Evolutionary conservation across 2,113 vertebrate genomes (phyloP), one percentile per base, ranked within the genome.

Genomic region (Xiphophorus maculatus): DNA sequence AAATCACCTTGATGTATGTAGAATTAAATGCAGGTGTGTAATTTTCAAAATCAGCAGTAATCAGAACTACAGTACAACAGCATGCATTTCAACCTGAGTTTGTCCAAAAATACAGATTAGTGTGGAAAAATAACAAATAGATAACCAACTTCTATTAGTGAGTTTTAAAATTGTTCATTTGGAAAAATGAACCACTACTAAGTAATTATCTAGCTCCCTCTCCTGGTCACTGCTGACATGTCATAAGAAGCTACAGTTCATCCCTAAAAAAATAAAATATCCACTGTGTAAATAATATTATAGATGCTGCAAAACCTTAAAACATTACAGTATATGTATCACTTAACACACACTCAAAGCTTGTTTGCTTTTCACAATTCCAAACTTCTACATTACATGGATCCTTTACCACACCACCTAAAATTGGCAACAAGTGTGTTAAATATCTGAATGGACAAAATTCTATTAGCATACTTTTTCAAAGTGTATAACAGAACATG

Each of bases 31-130:
- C 64, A 78, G 35, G 69, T 76, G 64, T 66, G 60, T 71, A 30
- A 72, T 51, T 48, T 74, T 54, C 27, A 30, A n/a, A 76, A 72
- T 63, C 71, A 78, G 61, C 64, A 76, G 66, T 33, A 58, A 29
- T 77, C 37, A 81, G 80, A 69, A 77, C 33, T 60, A 71, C 37
- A 78, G 73, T 77, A 79, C 70, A 86, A 33, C 63, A 78, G 71
- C 86, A 90, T 91, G 87, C 88, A 85, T 69, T 87, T 86, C 60
- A 90, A 91, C 92, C 90, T 91, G 90, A 92, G 92, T 86, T 85
- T 79, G 63, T 87, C 76, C 76, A 73, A 82, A 88, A 81, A 81
- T 63, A 35, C 60, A 77, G 61, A 84, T 54, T 44, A 37, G 42
- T 67, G 70, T 66, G 12, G 27, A 12, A 66, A 12, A 42, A 42